These are phyloP conservation scores for Malachius bipustulatus DNA, from an alignment of 2,888 invertebrate genomes.

Conservation along the genomic window DNA sequence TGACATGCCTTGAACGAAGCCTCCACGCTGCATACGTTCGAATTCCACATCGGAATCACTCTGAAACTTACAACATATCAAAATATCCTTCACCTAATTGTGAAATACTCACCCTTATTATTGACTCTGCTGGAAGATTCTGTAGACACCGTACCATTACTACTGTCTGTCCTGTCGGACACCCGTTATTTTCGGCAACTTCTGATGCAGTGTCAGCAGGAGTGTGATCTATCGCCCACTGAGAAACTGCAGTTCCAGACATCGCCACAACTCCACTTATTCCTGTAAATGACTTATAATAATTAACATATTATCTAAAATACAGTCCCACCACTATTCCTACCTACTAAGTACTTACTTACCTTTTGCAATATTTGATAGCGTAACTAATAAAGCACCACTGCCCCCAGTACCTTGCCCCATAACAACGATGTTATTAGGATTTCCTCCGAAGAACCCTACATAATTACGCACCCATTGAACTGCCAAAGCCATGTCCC, in stretches of 20 bases:
- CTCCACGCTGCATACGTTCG: slow-evolving; percentile 43
- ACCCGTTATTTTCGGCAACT: slow-evolving; percentile 51
- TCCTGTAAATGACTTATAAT: no score
- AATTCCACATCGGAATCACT: slow-evolving; percentile 49
- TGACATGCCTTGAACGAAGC: slow-evolving; percentile 52
- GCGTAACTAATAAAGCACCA: slow-evolving; percentile 54
- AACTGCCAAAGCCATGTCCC: slow-evolving; percentile 59
- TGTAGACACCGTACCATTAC: slow-evolving; percentile 56
- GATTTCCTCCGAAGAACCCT: slow-evolving; percentile 65
- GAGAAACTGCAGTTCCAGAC: slow-evolving; percentile 63
- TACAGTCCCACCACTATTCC: no score
- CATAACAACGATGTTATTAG: slow-evolving; percentile 55
- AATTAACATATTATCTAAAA: no score
- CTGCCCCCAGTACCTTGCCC: slow-evolving; percentile 72
- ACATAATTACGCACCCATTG: slow-evolving; percentile 66
- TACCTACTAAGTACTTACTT: no score
- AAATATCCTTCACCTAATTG: not conserved
- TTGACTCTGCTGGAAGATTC: slow-evolving; percentile 33
- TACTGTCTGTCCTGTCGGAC: slow-evolving; percentile 46
- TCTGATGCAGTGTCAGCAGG: slow-evolving; percentile 49
- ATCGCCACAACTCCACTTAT: slow-evolving; percentile 55
- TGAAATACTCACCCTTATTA: slow-evolving; percentile 34
- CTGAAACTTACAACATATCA: slow-evolving; percentile 27
- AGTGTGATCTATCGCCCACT: slow-evolving; percentile 54
- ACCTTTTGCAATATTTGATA: slow-evolving; percentile 52